phyloP scores from a whole-genome alignment of 2,797 vertebrate genomes.

The Simalia tracyae region DNA sequence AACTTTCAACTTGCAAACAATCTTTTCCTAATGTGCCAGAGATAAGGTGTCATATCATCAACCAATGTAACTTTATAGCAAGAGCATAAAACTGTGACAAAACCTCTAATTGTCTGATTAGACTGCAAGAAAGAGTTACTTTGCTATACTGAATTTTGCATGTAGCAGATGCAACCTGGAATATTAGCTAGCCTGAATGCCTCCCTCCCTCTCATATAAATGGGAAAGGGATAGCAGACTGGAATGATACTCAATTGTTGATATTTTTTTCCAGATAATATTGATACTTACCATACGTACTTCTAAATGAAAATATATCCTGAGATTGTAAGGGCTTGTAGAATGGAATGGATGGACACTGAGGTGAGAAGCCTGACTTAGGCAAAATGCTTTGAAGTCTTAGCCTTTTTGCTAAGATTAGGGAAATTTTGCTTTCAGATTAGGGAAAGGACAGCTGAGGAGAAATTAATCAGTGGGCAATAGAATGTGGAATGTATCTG shows the following conservation, averaged over 20 bases:
- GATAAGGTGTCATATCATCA: slow-evolving; percentile 57
- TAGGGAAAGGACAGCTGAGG: not conserved
- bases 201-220: slow-evolving; percentile 39
- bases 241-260: slow-evolving; percentile 28
- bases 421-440: not conserved
- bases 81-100: slow-evolving; percentile 53
- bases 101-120: slow-evolving; percentile 62
- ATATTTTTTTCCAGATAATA: not conserved
- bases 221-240: slow-evolving; percentile 30
- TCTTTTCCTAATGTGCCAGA: slow-evolving; percentile 62
- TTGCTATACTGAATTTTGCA: slow-evolving; percentile 48
- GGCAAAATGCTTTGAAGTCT: not conserved
- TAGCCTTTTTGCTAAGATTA: not conserved
- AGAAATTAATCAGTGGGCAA: not conserved
- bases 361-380: not conserved
- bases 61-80: slow-evolving; percentile 57
- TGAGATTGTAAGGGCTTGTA: not conserved
- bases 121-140: slow-evolving; percentile 37
- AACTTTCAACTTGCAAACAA: slow-evolving; percentile 65
- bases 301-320: not conserved
- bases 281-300: not conserved
- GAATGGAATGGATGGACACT: not conserved
- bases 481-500: slow-evolving; percentile 2
- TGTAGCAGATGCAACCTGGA: slow-evolving; percentile 8
- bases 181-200: slow-evolving; percentile 34